A percentile compares a stretch with the other conserved stretches of the same genome.
These are phyloP conservation scores for Thaumetopoea pityocampa DNA, from an alignment of 1,140 invertebrate species.

Conservation along the genomic window DNA sequence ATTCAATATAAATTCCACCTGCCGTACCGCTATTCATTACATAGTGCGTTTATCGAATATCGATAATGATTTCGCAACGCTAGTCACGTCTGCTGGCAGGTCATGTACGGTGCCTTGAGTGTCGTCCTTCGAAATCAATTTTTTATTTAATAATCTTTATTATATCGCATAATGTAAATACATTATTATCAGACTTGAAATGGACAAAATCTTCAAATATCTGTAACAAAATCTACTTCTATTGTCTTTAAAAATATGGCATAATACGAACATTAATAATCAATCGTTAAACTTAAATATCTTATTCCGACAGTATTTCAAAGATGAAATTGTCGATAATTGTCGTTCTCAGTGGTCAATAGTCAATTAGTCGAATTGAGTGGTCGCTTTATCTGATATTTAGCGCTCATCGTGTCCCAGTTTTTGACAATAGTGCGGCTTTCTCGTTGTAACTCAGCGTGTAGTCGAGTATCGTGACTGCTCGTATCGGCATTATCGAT, in stretches of 20 bases:
- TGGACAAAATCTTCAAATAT: no score
- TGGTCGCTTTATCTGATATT: constrained; percentile 21
- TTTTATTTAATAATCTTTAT: constrained; percentile 9
- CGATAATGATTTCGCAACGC: constrained; percentile 20
- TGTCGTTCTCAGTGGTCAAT: constrained; percentile 9
- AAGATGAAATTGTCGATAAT: not conserved
- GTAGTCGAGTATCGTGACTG: constrained; percentile 36
- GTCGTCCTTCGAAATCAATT: constrained; percentile 11
- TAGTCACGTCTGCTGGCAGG: constrained; percentile 16
- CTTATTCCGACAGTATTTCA: constrained; percentile 1
- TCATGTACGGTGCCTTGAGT: constrained; percentile 5
- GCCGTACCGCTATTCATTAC: constrained; percentile 12
- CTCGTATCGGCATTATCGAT: constrained; percentile 48
- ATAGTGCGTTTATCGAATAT: constrained; percentile 12
- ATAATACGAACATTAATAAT: constrained; percentile 18
- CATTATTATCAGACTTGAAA: no score
- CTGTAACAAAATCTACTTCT: constrained; percentile 13
- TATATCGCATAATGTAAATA: no score
- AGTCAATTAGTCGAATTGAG: constrained; percentile 21
- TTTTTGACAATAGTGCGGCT: constrained; percentile 21
- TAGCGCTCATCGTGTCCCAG: constrained; percentile 24
- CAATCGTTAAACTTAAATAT: constrained; percentile 4
- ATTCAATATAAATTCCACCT: constrained; percentile 16
- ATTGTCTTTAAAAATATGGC: constrained; percentile 14
- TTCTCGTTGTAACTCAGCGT: constrained; percentile 27